A percentile compares a stretch with the other conserved stretches of the same genome.
Evolutionary conservation across 2,113 vertebrate genomes (phyloP).

Genomic region (Hippocampus guttulatus): DNA sequence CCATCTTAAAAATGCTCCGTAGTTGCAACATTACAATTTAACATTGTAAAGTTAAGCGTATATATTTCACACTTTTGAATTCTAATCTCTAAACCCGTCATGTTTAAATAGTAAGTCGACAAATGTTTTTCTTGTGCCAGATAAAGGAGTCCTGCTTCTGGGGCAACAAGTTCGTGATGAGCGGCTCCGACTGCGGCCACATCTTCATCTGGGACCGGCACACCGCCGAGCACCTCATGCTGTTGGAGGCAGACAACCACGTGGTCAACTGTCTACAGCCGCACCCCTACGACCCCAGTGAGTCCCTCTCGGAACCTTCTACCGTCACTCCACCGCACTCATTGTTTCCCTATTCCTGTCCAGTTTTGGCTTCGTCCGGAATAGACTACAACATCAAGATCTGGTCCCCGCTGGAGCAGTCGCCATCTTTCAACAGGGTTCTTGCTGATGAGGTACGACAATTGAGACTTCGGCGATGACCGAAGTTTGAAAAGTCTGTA

Average conservation of each 20-base stretch:
- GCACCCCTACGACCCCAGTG: constrained; percentile 95
- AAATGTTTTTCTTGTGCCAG: constrained; percentile 51
- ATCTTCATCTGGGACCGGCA: constrained; percentile 99
- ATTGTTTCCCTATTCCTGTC: constrained; percentile 39
- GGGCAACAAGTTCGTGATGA: constrained; percentile 98
- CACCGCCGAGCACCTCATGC: constrained; percentile 92
- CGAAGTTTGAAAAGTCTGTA: too few relatives aligned
- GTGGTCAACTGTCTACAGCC: constrained; percentile 98
- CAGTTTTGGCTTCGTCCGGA: constrained; percentile 96
- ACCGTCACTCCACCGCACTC: rapidly evolving
- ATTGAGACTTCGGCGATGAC: not conserved
- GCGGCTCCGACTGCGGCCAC: constrained; percentile 96
- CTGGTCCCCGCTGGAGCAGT: constrained; percentile 91
- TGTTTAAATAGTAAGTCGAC: not conserved
- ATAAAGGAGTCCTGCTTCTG: constrained; percentile 99
- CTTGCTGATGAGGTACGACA: constrained; percentile 86
- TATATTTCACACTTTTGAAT: not conserved
- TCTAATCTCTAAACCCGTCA: not conserved
- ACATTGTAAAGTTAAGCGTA: too few relatives aligned
- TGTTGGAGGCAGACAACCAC: constrained; percentile 97
- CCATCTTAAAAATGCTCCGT: too few relatives aligned
- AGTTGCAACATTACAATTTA: too few relatives aligned
- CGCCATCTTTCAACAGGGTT: constrained; percentile 89
- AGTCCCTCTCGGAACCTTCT: constrained; percentile 40
- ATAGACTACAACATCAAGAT: constrained; percentile 99